Evolutionary conservation across 2,888 invertebrate genomes (phyloP), one percentile per base, ranked within the genome.

Genomic region (Drosophila glabriapex): DNA sequence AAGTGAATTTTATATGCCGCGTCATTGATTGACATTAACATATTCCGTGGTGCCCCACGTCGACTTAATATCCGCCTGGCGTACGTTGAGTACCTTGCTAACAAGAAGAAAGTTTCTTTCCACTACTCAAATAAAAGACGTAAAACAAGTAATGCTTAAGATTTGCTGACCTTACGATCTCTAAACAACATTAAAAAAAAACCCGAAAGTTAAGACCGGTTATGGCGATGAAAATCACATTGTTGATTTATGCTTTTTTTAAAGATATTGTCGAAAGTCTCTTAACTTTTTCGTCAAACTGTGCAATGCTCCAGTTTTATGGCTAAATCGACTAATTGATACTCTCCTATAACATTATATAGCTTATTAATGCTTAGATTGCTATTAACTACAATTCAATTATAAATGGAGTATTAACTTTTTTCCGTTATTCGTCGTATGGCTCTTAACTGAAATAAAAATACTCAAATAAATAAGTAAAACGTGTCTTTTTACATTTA

Each of bases 11-110:
- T 56, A 76, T 80, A 85, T 80, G 85, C 63, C 56, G 61, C 69
- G 68, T 55, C 77, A 81, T 73, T 82, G 85, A 86, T 89, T 86
- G 84, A 82, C 84, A 75, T 83, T 78, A 62, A 70, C 87, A 69
- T 68, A 63, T 73, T 70, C 65, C 67, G 68, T 52, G 41, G 49
- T 43, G 35, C 29, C 28, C n/a, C 35, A 53, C 28, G 33, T 60
- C 33, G 31, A 61, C 39, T 49, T 59, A 61, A 65, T 54, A 54
- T 46, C 56, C 56, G 46, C 41, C 58, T 55, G 54, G 4, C 64
- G 41, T 35, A 5, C 5, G 53, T 54, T 72, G 67, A 60, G 33
- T 50, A n/a, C 56, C 46, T 22, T 37, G 52, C 43, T 43, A 63
- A 60, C 71, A 43, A 53, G 55, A 61, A 52, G 64, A 78, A 77